Evolutionary conservation across 2,113 vertebrate genomes (phyloP).

Genomic region (Fukomys damarensis): DNA sequence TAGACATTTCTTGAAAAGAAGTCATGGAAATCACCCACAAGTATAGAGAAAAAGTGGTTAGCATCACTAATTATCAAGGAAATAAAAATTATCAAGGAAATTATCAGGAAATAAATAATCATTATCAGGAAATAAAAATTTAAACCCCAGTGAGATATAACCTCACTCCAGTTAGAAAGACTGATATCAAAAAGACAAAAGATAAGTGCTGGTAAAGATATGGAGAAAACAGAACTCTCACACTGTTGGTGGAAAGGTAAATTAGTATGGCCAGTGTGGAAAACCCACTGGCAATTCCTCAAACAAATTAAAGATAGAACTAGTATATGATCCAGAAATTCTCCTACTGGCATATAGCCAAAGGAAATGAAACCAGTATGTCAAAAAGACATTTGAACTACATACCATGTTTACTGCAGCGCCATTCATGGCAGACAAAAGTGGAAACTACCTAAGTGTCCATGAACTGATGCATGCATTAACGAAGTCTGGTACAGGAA

Average conservation of each 20-base stretch:
- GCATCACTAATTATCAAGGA: background rate
- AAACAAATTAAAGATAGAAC: background rate
- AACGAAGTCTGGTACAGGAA: background rate
- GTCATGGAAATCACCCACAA: background rate
- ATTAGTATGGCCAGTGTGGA: background rate
- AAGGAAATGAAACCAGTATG: background rate
- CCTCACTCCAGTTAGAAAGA: background rate
- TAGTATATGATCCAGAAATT: background rate
- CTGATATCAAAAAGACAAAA: background rate
- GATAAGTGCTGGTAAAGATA: background rate
- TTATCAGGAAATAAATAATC: no score
- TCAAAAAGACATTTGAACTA: background rate
- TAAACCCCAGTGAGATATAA: background rate
- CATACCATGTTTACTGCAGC: no score
- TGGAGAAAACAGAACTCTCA: background rate
- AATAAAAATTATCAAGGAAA: no score
- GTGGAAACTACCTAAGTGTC: background rate
- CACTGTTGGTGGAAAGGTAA: background rate
- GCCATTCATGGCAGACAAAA: background rate
- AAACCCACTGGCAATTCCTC: background rate
- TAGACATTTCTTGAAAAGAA: background rate
- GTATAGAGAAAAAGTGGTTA: background rate
- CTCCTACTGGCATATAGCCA: background rate
- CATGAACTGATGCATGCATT: background rate
- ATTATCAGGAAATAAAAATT: background rate